Conservation (phyloP, 2,797 vertebrate species). For the Dallia pectoralis region DNA sequence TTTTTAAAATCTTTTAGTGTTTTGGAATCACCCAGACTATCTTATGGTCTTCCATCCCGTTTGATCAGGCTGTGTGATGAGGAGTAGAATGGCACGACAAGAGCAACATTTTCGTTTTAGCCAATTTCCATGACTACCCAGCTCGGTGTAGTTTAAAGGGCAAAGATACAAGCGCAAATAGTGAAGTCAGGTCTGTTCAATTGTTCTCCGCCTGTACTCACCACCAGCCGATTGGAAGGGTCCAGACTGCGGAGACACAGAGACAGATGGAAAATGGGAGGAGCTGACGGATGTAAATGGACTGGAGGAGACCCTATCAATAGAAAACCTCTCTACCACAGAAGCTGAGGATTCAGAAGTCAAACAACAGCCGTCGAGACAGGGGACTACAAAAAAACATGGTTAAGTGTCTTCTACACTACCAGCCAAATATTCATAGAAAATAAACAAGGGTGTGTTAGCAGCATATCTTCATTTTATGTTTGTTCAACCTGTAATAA, state of each 20-base stretch:
- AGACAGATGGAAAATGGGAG: constrained; percentile 8
- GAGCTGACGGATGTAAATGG: constrained; percentile 1
- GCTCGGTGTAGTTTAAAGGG: too few species aligned
- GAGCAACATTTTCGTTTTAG: too few species aligned
- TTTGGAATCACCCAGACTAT: too few species aligned
- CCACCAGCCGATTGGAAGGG: neutral
- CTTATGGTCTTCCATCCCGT: too few species aligned
- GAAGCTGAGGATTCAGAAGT: neutral
- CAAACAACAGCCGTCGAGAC: constrained; percentile 8
- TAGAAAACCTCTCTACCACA: neutral
- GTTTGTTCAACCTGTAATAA: neutral
- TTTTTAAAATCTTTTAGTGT: too few species aligned
- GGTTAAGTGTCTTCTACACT: constrained; percentile 16
- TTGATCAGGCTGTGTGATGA: too few species aligned
- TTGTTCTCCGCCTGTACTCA: too few species aligned
- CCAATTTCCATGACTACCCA: too few species aligned
- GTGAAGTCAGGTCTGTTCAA: too few species aligned
- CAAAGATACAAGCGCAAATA: too few species aligned
- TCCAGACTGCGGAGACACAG: neutral
- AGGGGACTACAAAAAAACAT: constrained; percentile 21
- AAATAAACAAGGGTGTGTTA: neutral
- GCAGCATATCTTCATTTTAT: neutral
- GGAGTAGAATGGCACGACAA: too few species aligned
- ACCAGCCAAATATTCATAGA: neutral
- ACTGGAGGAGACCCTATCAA: neutral